Percentiles rank a stretch among this genome's conserved stretches.
Evolutionary conservation across 1,140 invertebrate species (phyloP).

Genomic region (Cryptotermes secundus): DNA sequence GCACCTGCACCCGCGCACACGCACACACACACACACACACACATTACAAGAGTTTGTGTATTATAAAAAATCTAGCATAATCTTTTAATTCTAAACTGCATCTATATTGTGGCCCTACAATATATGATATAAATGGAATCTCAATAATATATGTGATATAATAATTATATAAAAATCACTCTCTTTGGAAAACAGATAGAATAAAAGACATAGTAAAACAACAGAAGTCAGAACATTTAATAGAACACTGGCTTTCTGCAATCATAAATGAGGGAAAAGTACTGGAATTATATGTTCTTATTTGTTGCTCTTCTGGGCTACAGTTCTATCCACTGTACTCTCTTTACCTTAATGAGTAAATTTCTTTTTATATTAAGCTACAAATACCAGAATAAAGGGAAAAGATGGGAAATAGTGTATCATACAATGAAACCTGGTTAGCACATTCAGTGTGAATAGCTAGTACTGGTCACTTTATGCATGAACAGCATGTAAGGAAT

Average conservation of each 20-base stretch:
- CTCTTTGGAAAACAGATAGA: not conserved
- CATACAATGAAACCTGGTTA: slow-evolving; percentile 23
- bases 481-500: not conserved
- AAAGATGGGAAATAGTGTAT: not conserved
- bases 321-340: not conserved
- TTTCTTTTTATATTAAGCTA: not conserved
- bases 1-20: not conserved
- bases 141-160: not conserved
- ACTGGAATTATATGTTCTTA: not conserved
- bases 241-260: not conserved
- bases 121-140: slow-evolving; percentile 26
- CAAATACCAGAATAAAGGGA: not conserved
- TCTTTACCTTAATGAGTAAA: not conserved
- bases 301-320: not conserved
- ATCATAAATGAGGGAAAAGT: not conserved
- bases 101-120: slow-evolving; percentile 22
- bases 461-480: not conserved
- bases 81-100: not conserved
- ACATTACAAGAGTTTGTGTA: not conserved
- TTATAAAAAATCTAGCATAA: slow-evolving; percentile 23
- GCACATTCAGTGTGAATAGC: not conserved
- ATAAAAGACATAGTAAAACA: not conserved
- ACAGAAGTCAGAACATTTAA: not conserved
- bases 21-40: not conserved
- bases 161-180: slow-evolving; percentile 1